A percentile compares a stretch with the other conserved stretches of the same genome.
Conservation (phyloP, 2,888 invertebrate genomes). For the Aporophyla nigra region DNA sequence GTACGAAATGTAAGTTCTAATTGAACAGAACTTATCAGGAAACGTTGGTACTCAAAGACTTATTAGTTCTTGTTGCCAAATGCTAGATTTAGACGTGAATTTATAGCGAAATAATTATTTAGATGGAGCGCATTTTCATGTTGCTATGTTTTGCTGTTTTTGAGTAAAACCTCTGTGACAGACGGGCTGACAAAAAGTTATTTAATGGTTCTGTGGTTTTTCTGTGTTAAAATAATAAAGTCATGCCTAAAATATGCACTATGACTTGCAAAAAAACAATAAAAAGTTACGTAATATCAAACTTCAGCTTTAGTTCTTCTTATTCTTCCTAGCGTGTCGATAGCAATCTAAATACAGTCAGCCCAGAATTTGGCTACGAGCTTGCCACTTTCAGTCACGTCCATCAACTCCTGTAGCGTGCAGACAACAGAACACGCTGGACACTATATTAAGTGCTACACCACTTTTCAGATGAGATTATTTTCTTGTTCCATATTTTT, state of each 20-base stretch:
- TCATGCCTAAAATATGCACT: too few relatives aligned
- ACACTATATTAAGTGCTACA: too few relatives aligned
- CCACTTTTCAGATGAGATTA: too few relatives aligned
- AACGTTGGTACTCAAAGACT: constrained; percentile 10
- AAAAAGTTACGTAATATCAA: not conserved
- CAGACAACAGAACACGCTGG: too few relatives aligned
- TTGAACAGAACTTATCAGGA: constrained; percentile 38
- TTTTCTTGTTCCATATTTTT: too few relatives aligned
- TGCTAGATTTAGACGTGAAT: not conserved
- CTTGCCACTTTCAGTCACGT: too few relatives aligned
- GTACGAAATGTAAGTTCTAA: constrained; percentile 36
- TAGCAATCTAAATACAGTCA: too few relatives aligned
- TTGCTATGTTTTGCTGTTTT: not conserved
- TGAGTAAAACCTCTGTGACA: not conserved
- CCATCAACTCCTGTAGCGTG: too few relatives aligned
- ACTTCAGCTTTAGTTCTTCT: not conserved
- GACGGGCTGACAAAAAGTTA: not conserved
- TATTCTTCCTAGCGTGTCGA: too few relatives aligned
- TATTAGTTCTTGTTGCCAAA: constrained; percentile 16
- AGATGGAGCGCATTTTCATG: not conserved
- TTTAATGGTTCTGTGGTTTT: not conserved
- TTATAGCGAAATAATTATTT: not conserved
- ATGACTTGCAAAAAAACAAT: too few relatives aligned
- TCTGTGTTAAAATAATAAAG: too few relatives aligned
- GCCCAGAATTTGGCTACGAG: too few relatives aligned